Conservation (phyloP, 2,888 invertebrate genomes). For the Pammene aurita region DNA sequence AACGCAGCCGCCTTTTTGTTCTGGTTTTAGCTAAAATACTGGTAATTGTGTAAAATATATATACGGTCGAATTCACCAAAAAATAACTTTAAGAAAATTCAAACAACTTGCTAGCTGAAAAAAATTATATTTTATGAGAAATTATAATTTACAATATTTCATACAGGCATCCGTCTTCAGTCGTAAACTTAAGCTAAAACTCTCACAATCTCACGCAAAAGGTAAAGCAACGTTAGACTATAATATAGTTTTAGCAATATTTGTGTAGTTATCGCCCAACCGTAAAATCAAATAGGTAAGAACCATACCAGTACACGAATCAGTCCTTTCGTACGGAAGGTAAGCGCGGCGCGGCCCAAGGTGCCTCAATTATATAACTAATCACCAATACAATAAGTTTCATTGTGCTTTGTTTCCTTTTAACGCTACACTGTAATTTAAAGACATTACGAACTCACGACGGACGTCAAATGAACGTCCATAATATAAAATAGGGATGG, state of each 20-base stretch:
- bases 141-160: constrained; percentile 85
- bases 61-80: not conserved
- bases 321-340: constrained; percentile 66
- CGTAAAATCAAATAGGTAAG: constrained; percentile 70
- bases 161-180: constrained; percentile 84
- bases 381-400: constrained; percentile 54
- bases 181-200: constrained; percentile 84
- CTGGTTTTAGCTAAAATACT: too few species aligned
- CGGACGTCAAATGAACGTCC: constrained; percentile 49
- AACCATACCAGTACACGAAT: constrained; percentile 71
- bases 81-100: constrained; percentile 50
- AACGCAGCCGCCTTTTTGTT: too few species aligned
- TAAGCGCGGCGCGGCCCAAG: constrained; percentile 47
- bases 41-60: not conserved
- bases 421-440: constrained; percentile 52
- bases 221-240: constrained; percentile 85
- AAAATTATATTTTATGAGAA: constrained; percentile 85
- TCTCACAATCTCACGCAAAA: constrained; percentile 84
- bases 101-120: constrained; percentile 82
- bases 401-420: constrained; percentile 61
- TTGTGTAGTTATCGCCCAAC: constrained; percentile 78
- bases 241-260: constrained; percentile 83
- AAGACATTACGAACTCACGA: constrained; percentile 44
- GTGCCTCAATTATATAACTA: constrained; percentile 48
- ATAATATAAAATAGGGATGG: constrained; percentile 38